Conservation (phyloP, 2,113 vertebrate genomes). For the Sterrhoptilus dennistouni region DNA sequence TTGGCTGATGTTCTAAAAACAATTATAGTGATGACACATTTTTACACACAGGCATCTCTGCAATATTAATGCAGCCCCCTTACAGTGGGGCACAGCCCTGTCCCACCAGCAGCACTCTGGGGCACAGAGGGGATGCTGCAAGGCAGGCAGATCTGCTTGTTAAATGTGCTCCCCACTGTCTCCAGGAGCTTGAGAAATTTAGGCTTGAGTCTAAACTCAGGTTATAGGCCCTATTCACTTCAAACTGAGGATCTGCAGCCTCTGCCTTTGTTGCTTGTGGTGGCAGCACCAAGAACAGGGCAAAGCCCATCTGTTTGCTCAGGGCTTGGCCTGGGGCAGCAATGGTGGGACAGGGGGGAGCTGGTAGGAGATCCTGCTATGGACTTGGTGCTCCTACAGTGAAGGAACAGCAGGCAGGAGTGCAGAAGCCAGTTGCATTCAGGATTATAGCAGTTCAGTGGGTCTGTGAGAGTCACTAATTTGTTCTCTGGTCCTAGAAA, state of each 20-base stretch:
- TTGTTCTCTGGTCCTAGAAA: not conserved
- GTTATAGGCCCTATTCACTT: not conserved
- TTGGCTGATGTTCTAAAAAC: not conserved
- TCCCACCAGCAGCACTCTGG: fast-evolving
- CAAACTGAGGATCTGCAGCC: not conserved
- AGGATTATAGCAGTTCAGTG: not conserved
- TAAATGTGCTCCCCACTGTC: fast-evolving
- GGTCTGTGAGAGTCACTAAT: not conserved
- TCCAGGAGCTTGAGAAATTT: not conserved
- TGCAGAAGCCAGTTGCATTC: not conserved
- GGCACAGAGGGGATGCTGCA: not conserved
- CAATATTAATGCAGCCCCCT: not conserved
- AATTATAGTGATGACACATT: not conserved
- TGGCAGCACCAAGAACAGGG: not conserved
- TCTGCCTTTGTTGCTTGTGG: not conserved
- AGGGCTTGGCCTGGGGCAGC: not conserved
- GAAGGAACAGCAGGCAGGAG: not conserved
- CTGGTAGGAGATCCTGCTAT: not conserved
- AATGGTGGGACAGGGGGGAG: fast-evolving
- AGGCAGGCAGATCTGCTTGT: not conserved
- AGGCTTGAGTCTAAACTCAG: not conserved
- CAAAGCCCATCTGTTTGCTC: not conserved
- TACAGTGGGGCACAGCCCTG: not conserved
- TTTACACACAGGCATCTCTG: not conserved
- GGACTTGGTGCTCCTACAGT: not conserved